phyloP scores from a whole-genome alignment of 1,140 invertebrate species.

The Trypoxylus dichotomus region DNA sequence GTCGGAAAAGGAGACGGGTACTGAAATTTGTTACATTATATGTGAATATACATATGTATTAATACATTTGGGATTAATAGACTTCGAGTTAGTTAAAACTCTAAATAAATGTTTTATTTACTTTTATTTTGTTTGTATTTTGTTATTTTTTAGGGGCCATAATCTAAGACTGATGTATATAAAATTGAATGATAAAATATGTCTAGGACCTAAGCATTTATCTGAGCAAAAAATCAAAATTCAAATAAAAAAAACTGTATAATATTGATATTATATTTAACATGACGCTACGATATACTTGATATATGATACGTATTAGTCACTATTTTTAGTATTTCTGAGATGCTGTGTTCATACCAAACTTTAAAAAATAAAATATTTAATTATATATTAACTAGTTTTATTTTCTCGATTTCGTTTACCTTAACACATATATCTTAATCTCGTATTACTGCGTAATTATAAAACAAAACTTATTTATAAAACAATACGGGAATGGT shows the following conservation, averaged over 20 bases:
- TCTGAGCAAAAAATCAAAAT: background rate
- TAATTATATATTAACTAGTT: background rate
- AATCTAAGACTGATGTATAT: constrained; percentile 27
- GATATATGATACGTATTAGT: constrained; percentile 15
- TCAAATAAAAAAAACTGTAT: background rate
- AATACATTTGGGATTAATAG: no score
- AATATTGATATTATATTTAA: background rate
- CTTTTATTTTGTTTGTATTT: constrained; percentile 5
- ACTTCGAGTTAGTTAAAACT: no score
- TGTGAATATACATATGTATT: no score
- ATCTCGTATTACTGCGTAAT: no score
- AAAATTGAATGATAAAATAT: background rate
- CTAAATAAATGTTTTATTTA: background rate
- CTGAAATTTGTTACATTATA: no score
- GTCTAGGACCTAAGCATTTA: background rate
- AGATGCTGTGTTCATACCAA: constrained; percentile 6
- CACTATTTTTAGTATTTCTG: constrained; percentile 15
- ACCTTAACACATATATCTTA: no score
- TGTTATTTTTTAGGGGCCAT: constrained; percentile 2
- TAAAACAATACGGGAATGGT: no score
- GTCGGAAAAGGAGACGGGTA: no score
- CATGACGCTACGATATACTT: background rate
- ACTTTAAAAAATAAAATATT: constrained; percentile 7
- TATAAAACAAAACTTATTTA: no score
- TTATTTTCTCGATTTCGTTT: background rate